phyloP scores from a whole-genome alignment of 1,140 invertebrate genomes.

The Euura saliciscinereae region DNA sequence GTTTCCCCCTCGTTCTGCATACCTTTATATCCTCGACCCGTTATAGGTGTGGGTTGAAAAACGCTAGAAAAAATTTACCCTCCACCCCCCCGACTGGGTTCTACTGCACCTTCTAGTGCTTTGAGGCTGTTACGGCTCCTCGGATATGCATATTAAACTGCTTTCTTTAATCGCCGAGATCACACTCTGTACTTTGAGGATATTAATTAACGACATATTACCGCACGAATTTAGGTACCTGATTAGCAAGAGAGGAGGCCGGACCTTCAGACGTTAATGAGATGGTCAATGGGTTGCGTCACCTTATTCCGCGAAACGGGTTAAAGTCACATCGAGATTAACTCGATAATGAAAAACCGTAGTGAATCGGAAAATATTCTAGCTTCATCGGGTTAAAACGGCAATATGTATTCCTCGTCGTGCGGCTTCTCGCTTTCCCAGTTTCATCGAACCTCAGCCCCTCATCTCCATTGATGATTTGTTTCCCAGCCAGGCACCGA shows the following conservation, averaged over 20 bases:
- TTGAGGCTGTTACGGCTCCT: not conserved
- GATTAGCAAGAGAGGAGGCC: too few species aligned
- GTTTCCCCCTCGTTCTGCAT: not conserved
- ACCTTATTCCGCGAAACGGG: too few species aligned
- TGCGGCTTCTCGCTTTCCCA: not conserved
- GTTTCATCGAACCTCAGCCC: not conserved
- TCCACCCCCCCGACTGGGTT: not conserved
- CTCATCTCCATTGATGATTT: not conserved
- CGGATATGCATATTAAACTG: conserved; percentile 1
- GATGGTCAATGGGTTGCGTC: too few species aligned
- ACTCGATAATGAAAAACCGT: not conserved
- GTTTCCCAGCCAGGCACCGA: not conserved
- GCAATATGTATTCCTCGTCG: not conserved
- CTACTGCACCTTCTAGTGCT: not conserved
- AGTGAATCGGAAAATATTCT: not conserved
- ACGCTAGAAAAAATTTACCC: not conserved
- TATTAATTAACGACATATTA: too few species aligned
- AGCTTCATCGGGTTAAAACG: not conserved
- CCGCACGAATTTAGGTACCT: too few species aligned
- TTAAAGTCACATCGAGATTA: not conserved
- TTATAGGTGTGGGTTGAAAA: too few species aligned
- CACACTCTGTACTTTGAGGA: too few species aligned
- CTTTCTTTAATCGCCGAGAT: not conserved
- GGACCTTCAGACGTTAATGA: too few species aligned
- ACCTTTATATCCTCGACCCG: not conserved